Base-by-base conservation (phyloP, 1,140 invertebrate genomes). In the Delia radicum region DNA sequence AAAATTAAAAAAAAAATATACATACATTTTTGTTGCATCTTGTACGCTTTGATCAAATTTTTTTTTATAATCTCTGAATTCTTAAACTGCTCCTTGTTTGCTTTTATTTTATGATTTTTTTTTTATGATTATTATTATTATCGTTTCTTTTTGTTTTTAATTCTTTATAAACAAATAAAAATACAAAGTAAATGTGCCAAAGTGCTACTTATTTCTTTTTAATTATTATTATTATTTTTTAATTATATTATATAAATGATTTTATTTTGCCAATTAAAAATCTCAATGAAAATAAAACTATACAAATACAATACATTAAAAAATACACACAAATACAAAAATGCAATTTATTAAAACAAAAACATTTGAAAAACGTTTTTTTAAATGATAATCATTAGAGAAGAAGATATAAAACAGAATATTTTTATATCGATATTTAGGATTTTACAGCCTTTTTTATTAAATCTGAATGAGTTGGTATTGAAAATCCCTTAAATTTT, bases 1-100 rank as follows among this genome's bases (percentile, higher is more conserved):
- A 82, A 85, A 85, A 81, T 31, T 24, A 15, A 73, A 55, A 42
- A 73, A n/a, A 29, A 28, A 55, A 10, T 3, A 55, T 21, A 55
- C 21, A 33, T 15, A 42, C 10, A 63, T 29, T 67, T 61, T 62
- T 8, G 29, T 69, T 69, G 65, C 65, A 33, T 69, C 13, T 69
- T 69, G 65, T 69, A 67, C n/a, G n/a, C n/a, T 37, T 46, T 69
- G 28, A 33, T 28, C 28, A 37, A 26, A 2, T 33, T 24, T 61
- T 13, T 8, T 48, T 75, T 31, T 24, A n/a, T 33, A 5, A 71
- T 48, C 15, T 75, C 4, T 62, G 55, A 29, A 71, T 75, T 62
- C n/a, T n/a, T n/a, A n/a, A n/a, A n/a, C n/a, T n/a, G n/a, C n/a
- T n/a, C n/a, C n/a, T n/a, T n/a, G n/a, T n/a, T n/a, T n/a, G n/a